Conservation (phyloP, 2,113 vertebrate species). For the Pholis gunnellus region DNA sequence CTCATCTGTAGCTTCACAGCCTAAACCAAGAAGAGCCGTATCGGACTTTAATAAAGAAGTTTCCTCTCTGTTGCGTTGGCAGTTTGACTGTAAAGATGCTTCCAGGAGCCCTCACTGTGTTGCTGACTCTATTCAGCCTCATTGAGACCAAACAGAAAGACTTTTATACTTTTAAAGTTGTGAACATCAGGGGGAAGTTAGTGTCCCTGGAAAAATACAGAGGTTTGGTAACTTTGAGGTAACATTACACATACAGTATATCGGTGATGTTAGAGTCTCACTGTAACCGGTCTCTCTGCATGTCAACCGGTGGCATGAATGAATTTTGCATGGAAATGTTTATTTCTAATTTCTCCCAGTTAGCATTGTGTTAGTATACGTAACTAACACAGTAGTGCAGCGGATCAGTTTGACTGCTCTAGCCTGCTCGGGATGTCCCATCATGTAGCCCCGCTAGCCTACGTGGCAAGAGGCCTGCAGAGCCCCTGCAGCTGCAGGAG, state of each 20-base stretch:
- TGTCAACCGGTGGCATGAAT: too few relatives aligned
- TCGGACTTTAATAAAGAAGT: constrained; percentile 6
- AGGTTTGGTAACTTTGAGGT: too few relatives aligned
- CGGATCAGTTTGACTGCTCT: not conserved
- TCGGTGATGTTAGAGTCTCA: too few relatives aligned
- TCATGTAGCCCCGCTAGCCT: constrained; percentile 50
- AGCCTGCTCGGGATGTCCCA: constrained; percentile 27
- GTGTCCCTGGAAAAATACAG: too few relatives aligned
- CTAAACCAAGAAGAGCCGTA: too few relatives aligned
- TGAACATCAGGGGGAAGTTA: too few relatives aligned
- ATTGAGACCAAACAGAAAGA: too few relatives aligned
- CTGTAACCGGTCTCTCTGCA: too few relatives aligned
- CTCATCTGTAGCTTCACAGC: not conserved
- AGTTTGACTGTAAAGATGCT: constrained; percentile 75
- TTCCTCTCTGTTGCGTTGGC: constrained; percentile 34
- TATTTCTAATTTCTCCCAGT: not conserved
- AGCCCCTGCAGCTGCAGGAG: constrained; percentile 25
- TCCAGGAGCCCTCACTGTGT: constrained; percentile 66
- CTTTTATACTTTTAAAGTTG: too few relatives aligned
- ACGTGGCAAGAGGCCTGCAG: constrained; percentile 76
- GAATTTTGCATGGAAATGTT: constrained; percentile 2
- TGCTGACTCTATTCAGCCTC: constrained; percentile 77
- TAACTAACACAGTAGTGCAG: constrained; percentile 12
- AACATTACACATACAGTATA: too few relatives aligned
- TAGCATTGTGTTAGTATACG: constrained; percentile 8